Percentiles rank a stretch among this genome's conserved stretches.
Conservation (phyloP, 2,888 invertebrate genomes). For the Seira sanloemensis region DNA sequence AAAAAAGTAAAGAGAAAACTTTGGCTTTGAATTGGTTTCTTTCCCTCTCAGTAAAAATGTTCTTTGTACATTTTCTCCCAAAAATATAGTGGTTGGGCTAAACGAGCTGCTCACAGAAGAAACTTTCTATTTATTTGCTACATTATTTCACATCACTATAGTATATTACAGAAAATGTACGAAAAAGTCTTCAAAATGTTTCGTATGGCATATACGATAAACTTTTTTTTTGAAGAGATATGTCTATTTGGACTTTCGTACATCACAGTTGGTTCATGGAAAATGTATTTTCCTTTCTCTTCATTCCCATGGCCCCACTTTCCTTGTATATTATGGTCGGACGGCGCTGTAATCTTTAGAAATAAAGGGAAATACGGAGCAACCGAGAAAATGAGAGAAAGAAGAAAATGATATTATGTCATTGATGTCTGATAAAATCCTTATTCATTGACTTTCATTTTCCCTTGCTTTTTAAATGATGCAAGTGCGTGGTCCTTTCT, state of each 20-base stretch:
- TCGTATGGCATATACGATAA: no score
- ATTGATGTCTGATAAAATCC: slow-evolving; percentile 64
- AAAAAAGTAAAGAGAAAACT: slow-evolving; percentile 39
- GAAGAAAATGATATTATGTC: slow-evolving; percentile 48
- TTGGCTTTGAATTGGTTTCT: slow-evolving; percentile 45
- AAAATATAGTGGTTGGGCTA: not conserved
- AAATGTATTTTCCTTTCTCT: no score
- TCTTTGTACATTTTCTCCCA: not conserved
- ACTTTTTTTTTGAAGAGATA: no score
- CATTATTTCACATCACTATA: not conserved
- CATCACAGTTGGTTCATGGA: no score
- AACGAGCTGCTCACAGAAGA: not conserved
- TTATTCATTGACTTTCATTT: slow-evolving; percentile 60
- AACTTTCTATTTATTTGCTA: not conserved
- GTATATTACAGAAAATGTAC: not conserved
- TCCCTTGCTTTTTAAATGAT: no score
- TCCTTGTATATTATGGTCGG: no score
- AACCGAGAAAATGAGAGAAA: slow-evolving; percentile 33
- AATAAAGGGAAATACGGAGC: no score
- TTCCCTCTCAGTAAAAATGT: not conserved
- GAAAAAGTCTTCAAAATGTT: no score
- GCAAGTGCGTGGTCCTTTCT: no score
- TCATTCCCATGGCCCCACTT: no score
- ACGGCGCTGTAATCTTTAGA: no score
- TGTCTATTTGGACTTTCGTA: no score